These are phyloP conservation scores for Spinus olivaceus DNA, from an alignment of 2,797 vertebrate genomes.

Conservation along the genomic window DNA sequence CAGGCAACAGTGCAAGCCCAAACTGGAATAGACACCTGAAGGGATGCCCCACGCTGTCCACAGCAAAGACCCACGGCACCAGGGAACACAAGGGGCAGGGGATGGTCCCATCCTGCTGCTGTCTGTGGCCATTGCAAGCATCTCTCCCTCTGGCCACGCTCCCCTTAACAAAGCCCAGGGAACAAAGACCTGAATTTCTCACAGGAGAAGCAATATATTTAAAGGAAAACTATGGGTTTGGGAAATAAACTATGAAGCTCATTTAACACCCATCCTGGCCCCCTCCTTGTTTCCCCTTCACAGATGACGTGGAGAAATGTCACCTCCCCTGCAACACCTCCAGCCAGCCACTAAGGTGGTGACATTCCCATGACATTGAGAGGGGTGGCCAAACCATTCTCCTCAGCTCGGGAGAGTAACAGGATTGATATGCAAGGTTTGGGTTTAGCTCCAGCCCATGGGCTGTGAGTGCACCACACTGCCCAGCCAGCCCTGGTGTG, in stretches of 20 bases:
- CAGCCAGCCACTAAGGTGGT: not conserved
- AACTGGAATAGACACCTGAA: accelerated
- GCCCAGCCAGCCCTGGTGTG: accelerated
- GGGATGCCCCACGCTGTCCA: accelerated
- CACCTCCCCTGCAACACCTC: not conserved
- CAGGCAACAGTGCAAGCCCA: not conserved
- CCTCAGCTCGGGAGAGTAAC: slow-evolving; percentile 24
- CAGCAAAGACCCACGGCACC: accelerated
- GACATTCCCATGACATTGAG: slow-evolving; percentile 45
- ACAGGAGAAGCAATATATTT: not conserved
- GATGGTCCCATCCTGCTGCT: not conserved
- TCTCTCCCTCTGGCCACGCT: not conserved
- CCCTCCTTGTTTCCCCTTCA: not conserved
- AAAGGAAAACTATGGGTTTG: not conserved
- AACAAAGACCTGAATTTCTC: not conserved
- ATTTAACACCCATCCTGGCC: not conserved
- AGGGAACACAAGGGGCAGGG: not conserved
- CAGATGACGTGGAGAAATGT: not conserved
- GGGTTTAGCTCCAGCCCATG: slow-evolving; percentile 35
- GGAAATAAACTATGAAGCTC: not conserved
- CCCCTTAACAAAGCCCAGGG: not conserved
- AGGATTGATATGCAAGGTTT: slow-evolving; percentile 39
- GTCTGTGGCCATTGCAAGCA: accelerated
- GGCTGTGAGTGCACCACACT: not conserved
- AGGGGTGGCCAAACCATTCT: slow-evolving; percentile 30